Base-by-base conservation (phyloP, 2,113 vertebrate species). In the Otocyon megalotis region DNA sequence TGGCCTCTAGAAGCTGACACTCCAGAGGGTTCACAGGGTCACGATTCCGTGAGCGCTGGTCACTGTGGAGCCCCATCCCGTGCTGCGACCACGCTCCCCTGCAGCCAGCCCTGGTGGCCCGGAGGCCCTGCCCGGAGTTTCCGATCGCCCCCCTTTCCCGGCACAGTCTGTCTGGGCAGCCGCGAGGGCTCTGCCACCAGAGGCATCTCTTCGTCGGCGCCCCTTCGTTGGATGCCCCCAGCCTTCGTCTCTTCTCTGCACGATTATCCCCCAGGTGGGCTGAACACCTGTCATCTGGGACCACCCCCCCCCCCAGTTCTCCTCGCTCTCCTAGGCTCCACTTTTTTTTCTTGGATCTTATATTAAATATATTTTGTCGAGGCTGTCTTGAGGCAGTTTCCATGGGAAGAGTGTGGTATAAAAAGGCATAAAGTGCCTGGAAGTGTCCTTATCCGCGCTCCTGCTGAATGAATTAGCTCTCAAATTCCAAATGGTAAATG, bases 281-380 rank as follows among this genome's bases (percentile, higher is more conserved):
- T 37, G 43, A 62, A 88, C 22, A 53, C 22, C 74, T 74, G 69
- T 69, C 86, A 74, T 67, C 74, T 83, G 8, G 77, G 76, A 17
- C 74, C 82, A 90, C 90, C 53, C 88, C 43, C 67, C 43, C 82
- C 93, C 90, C 53, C 88, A 32, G 4, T 19, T 82, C 77, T 74
- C 58, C 56, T 76, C 53, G 74, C 43, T 77, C 32, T 74, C 37
- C 14, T 67, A 14, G 22, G 22, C 8, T 92, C 54, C 20, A 60
- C 24, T 48, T 74, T 74, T 8, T 88, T 35, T 95, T 84, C 90
- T 95, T 96, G 94, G 62, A 83, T 96, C 53, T n/a, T 32, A 15
- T 37, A n/a, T 15, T 37, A 22, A 12, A 72, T 26, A 15, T 74
- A 6, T 37, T 17, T 53, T 53, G 20, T 71, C 48, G 62, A 80